Evolutionary conservation across 2,797 vertebrate genomes (phyloP).

Genomic region (Cirrhinus molitorella): DNA sequence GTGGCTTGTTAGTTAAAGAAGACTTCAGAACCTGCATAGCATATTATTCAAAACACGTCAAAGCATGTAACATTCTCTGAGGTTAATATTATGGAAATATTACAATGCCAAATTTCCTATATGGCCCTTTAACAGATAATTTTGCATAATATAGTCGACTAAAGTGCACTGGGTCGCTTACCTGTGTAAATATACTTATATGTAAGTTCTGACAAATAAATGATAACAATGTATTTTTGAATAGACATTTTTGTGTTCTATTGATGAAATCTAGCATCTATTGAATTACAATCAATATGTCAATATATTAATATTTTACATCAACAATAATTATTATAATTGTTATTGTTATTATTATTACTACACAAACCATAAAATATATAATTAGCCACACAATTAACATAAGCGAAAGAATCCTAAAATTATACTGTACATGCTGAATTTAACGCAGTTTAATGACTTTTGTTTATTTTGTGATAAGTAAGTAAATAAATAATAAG

Average conservation of each 20-base stretch:
- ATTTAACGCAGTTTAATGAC: background rate
- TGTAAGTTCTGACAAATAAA: no score
- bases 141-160: background rate
- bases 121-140: background rate
- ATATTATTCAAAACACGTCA: background rate
- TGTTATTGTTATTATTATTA: background rate
- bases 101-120: background rate
- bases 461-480: background rate
- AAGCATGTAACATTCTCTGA: background rate
- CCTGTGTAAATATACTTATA: background rate
- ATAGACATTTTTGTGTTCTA: background rate
- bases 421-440: background rate
- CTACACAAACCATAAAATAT: background rate
- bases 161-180: background rate
- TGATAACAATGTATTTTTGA: background rate
- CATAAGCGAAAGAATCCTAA: background rate
- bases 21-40: background rate
- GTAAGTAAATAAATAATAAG: background rate
- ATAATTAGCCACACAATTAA: background rate
- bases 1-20: conserved; percentile 30
- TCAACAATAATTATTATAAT: background rate
- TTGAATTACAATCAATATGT: background rate
- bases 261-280: background rate
- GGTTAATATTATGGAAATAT: background rate
- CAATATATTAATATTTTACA: background rate